Base-by-base conservation (phyloP, 2,113 vertebrate species). In the Bujurquina vittata region DNA sequence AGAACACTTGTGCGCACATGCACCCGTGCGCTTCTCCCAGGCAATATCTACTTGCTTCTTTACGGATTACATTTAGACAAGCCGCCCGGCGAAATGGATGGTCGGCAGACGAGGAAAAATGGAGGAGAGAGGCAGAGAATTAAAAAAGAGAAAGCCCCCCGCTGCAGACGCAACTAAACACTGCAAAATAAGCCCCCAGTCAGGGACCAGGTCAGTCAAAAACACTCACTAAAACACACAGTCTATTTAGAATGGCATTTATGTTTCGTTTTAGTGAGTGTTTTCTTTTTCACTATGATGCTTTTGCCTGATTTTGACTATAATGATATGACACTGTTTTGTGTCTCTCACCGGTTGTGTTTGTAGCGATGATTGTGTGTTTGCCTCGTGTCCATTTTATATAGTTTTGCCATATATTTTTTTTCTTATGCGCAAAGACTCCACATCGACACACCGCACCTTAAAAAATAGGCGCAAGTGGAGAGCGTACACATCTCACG, bases 121-220 rank as follows among this genome's bases (percentile, higher is more conserved):
- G 17, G 17, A 52, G 17, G 26, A 72, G 6, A 54, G 46, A 72
- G 67, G 18, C 26, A 0, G 18, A 33, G 4, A 72, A 72, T 54
- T 54, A 72, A 33, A 5, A 33, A 7, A 72, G 46, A 72, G 67
- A 54, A 33, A 54, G 7, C 26, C 17, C 0, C 20, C 67, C 14
- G 17, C 46, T 0, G 11, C 65, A 72, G 65, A 20, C 26, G 10
- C 26, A 72, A 5, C 46, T 72, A 72, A 72, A 72, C 54, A 54
- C 46, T 7, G 18, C 46, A 72, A 54, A 72, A 72, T 72, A 72
- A 72, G 26, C 26, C 17, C 10, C 18, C 67, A 54, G 0, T 72
- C 10, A 12, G 46, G 46, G 46, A 72, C 49, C 67, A 72, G 67
- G 67, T 72, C 52, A 72, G 18, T 72, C 67, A 54, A 72, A 72